These are phyloP conservation scores for Cinclus mexicanus DNA, from an alignment of 2,113 vertebrate genomes.

Conservation along the genomic window DNA sequence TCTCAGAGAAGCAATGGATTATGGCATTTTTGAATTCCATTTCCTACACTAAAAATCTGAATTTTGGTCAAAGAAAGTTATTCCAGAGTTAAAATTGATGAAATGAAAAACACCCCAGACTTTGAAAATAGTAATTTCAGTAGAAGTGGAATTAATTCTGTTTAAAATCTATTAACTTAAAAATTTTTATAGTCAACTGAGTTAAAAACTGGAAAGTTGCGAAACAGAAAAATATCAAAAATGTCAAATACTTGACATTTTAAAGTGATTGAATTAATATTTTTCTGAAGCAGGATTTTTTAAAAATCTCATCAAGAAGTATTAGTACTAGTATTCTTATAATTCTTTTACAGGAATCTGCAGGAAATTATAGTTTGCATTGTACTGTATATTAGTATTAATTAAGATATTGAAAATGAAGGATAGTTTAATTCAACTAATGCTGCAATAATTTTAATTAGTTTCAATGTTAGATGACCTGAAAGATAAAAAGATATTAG, in stretches of 20 bases:
- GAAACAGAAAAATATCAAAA: neutral
- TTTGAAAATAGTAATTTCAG: neutral
- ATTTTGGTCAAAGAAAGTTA: neutral
- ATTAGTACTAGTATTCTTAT: neutral
- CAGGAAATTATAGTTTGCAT: neutral
- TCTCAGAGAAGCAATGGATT: neutral
- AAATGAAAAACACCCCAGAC: neutral
- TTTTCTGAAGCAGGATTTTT: neutral
- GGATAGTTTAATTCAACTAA: neutral
- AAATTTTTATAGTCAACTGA: neutral
- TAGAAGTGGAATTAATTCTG: neutral
- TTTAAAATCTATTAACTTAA: neutral
- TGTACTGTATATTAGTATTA: neutral
- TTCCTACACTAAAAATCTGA: neutral
- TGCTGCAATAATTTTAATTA: neutral
- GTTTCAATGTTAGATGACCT: neutral
- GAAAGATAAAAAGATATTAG: neutral
- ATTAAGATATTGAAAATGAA: slow-evolving; percentile 8
- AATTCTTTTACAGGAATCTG: neutral
- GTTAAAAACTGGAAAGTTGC: neutral
- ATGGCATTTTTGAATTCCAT: neutral
- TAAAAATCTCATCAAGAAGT: neutral
- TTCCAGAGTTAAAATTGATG: neutral
- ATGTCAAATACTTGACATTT: neutral
- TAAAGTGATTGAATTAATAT: neutral